phyloP scores from a whole-genome alignment of 2,113 vertebrate species.

The Anas platyrhynchos region DNA sequence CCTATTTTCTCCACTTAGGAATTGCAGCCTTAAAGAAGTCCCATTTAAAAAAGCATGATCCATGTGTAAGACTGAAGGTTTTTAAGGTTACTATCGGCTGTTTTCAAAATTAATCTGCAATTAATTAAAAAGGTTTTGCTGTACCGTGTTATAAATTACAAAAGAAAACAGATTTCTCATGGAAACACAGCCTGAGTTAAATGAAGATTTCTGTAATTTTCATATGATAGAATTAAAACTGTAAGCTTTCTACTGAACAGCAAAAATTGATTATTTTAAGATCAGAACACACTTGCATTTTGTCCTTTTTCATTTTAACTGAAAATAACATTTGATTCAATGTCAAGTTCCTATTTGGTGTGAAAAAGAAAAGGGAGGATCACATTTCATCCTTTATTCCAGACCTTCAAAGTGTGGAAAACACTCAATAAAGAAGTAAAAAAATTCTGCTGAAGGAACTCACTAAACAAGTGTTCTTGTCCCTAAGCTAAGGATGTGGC shows the following conservation, averaged over 20 bases:
- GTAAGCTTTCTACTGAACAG: neutral
- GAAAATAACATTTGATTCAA: neutral
- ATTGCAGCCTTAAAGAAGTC: neutral
- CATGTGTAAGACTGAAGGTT: neutral
- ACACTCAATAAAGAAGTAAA: neutral
- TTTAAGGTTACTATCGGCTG: neutral
- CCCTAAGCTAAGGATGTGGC: neutral
- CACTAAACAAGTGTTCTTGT: neutral
- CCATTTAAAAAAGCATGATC: neutral
- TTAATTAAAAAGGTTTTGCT: neutral
- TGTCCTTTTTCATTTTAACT: neutral
- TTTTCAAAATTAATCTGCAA: neutral
- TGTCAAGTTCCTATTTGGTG: fast-evolving
- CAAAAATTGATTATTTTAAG: neutral
- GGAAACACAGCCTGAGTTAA: neutral
- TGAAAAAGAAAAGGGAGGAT: neutral
- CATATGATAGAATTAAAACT: neutral
- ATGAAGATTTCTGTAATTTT: neutral
- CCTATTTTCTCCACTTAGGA: neutral
- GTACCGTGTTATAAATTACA: neutral
- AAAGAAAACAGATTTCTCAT: neutral
- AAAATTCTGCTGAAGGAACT: neutral
- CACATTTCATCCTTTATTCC: neutral
- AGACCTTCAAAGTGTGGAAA: neutral
- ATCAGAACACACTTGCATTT: neutral